Conservation (phyloP, 1,140 invertebrate genomes). For the Megalonaias nervosa region DNA sequence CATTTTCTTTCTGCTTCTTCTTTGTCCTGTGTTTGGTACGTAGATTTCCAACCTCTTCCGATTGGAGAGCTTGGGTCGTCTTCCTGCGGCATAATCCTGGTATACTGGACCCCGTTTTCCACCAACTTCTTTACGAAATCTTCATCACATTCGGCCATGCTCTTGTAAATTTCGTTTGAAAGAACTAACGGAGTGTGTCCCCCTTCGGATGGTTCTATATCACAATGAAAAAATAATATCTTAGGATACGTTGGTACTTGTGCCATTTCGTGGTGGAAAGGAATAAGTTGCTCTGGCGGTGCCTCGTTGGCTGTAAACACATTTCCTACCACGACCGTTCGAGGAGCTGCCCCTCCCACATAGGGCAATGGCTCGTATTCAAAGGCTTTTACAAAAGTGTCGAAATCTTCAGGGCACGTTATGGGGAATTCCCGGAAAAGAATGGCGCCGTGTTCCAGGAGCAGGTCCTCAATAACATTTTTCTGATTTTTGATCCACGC, state of each 20-base stretch:
- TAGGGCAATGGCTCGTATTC: conserved; percentile 52
- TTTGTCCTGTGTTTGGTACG: conserved; percentile 48
- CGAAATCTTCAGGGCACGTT: conserved; percentile 49
- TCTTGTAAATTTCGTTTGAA: conserved; percentile 53
- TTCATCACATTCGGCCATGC: conserved; percentile 41
- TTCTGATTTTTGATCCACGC: conserved; percentile 44
- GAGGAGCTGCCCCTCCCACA: conserved; percentile 57
- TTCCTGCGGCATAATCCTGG: conserved; percentile 46
- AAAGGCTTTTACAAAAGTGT: conserved; percentile 55
- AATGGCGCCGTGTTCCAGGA: conserved; percentile 58
- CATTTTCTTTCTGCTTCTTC: conserved; percentile 51
- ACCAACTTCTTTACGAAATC: conserved; percentile 49
- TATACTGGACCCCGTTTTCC: conserved; percentile 52
- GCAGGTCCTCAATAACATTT: conserved; percentile 30
- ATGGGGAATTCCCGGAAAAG: conserved; percentile 60
- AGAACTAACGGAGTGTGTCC: conserved; percentile 57
- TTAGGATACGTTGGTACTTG: conserved; percentile 60
- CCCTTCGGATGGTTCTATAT: conserved; percentile 45
- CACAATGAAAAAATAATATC: conserved; percentile 60
- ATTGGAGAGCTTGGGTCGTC: conserved; percentile 52
- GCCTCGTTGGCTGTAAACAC: conserved; percentile 65
- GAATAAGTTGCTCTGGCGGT: conserved; percentile 57
- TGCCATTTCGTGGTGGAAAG: conserved; percentile 66
- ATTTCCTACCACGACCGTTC: conserved; percentile 46
- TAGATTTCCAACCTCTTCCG: conserved; percentile 60